Base-by-base conservation (phyloP, 2,888 invertebrate genomes). In the Calephelis perditalis region DNA sequence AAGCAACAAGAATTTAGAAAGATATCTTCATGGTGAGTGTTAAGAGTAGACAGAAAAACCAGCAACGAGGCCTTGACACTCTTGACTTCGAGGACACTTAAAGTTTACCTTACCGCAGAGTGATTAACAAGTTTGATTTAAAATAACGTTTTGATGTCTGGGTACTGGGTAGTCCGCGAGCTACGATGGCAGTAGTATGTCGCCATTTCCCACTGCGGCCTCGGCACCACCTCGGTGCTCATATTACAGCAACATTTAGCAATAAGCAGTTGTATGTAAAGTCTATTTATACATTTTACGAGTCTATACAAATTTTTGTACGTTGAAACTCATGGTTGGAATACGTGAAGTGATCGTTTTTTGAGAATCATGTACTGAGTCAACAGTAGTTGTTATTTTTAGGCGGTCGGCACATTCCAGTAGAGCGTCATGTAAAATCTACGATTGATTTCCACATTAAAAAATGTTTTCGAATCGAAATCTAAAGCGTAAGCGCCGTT, bases 391-490 rank as follows among this genome's bases (percentile, higher is more conserved):
- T 77, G 83, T 86, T 87, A 84, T 82, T 82, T 83, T 84, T 86
- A 87, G 89, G 87, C 86, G 86, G 87, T 87, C 87, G 87, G 87
- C 87, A 90, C 90, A 90, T 90, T 90, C 90, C 90, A 88, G 79
- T 86, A 87, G 84, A 81, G 83, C 85, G 85, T 80, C 81, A 78
- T 79, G 79, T 84, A 83, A 84, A 86, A 85, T 87, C 85, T 87
- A 87, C 81, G 79, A 84, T 90, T 88, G 77, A 86, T 89, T 89
- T 87, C 83, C 84, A 86, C 84, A 84, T 82, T 84, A 82, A 82
- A 72, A 84, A 84, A 82, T 79, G 78, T 78, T 82, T 82, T 77
- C 87, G 88, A 87, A 86, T 85, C 78, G 79, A 82, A 84, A 86
- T 87, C 86, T 86, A 76, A 78, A 77, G 82, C 79, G 82, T 78